Percentiles rank a stretch among this genome's conserved stretches.
phyloP scores from a whole-genome alignment of 64 coral and sea anemone species.

The Montipora capricornis region DNA sequence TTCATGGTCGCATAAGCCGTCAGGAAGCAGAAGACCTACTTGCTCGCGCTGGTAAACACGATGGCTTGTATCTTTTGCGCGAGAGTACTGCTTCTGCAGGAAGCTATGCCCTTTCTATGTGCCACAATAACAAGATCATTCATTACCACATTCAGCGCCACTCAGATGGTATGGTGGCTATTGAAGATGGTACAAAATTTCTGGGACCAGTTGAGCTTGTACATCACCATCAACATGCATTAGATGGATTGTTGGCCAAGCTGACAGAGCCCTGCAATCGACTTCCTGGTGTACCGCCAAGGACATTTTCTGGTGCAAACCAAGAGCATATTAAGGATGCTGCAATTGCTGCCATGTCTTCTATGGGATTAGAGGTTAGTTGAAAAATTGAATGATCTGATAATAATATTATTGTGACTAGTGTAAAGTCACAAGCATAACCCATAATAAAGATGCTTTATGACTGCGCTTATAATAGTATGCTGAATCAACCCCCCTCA shows the following conservation, averaged over 20 bases:
- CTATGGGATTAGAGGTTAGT: slow-evolving; percentile 84
- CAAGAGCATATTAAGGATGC: slow-evolving; percentile 88
- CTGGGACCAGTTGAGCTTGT: slow-evolving; percentile 87
- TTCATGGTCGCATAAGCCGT: slow-evolving; percentile 90
- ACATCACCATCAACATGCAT: slow-evolving; percentile 49
- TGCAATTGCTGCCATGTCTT: slow-evolving; percentile 72
- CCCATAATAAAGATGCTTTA: too few relatives aligned
- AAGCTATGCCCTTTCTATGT: slow-evolving; percentile 91
- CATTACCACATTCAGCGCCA: slow-evolving; percentile 91
- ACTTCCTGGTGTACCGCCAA: slow-evolving; percentile 58
- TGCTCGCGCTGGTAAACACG: slow-evolving; percentile 59
- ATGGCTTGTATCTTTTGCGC: slow-evolving; percentile 80
- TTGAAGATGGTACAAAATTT: slow-evolving; percentile 87
- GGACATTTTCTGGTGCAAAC: slow-evolving; percentile 70
- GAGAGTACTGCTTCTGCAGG: slow-evolving; percentile 85
- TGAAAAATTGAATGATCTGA: neutral
- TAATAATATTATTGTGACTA: too few relatives aligned
- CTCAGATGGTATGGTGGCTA: slow-evolving; percentile 83
- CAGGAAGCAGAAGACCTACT: slow-evolving; percentile 88
- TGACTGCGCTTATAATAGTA: too few relatives aligned
- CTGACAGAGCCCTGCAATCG: slow-evolving; percentile 73
- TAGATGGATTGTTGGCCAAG: slow-evolving; percentile 82
- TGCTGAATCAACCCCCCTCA: too few relatives aligned
- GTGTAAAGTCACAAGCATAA: too few relatives aligned
- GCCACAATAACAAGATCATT: slow-evolving; percentile 88